A percentile compares a stretch with the other conserved stretches of the same genome.
phyloP scores from a whole-genome alignment of 2,797 vertebrate genomes.

The Darevskia nairensis region DNA sequence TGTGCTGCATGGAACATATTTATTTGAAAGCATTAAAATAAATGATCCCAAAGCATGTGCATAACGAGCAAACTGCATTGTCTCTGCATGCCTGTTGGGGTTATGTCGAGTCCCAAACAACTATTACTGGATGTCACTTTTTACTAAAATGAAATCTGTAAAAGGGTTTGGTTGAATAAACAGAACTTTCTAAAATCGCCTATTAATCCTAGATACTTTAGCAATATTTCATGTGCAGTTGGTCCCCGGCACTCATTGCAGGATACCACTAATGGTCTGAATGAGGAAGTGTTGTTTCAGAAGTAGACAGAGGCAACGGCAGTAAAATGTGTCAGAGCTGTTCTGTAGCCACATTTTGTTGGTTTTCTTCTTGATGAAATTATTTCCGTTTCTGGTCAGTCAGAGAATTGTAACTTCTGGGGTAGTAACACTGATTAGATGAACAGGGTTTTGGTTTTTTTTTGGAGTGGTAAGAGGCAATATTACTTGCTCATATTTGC shows the following conservation, averaged over 20 bases:
- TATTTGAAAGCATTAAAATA: slow-evolving; percentile 86
- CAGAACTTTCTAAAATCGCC: slow-evolving; percentile 70
- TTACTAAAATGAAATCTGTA: slow-evolving; percentile 69
- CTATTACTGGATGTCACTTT: slow-evolving; percentile 75
- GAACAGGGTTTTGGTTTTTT: background rate
- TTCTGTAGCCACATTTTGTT: slow-evolving; percentile 29
- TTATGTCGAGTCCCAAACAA: slow-evolving; percentile 71
- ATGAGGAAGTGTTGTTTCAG: slow-evolving; percentile 68
- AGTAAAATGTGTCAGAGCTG: slow-evolving; percentile 73
- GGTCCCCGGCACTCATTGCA: slow-evolving; percentile 74
- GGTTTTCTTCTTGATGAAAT: slow-evolving; percentile 41
- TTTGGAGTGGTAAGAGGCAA: background rate
- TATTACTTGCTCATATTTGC: background rate
- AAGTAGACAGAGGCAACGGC: slow-evolving; percentile 64
- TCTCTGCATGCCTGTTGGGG: slow-evolving; percentile 77
- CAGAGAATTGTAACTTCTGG: slow-evolving; percentile 9
- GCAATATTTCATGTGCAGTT: slow-evolving; percentile 77
- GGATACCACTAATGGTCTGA: slow-evolving; percentile 70
- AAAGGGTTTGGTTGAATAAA: slow-evolving; percentile 68
- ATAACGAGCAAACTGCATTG: slow-evolving; percentile 78
- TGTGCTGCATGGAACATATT: slow-evolving; percentile 85
- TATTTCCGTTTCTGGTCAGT: background rate
- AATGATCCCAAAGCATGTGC: slow-evolving; percentile 82
- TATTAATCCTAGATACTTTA: slow-evolving; percentile 76
- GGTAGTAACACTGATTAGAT: background rate